Base-by-base conservation (phyloP, 2,888 invertebrate genomes). In the Theodoxus fluviatilis region DNA sequence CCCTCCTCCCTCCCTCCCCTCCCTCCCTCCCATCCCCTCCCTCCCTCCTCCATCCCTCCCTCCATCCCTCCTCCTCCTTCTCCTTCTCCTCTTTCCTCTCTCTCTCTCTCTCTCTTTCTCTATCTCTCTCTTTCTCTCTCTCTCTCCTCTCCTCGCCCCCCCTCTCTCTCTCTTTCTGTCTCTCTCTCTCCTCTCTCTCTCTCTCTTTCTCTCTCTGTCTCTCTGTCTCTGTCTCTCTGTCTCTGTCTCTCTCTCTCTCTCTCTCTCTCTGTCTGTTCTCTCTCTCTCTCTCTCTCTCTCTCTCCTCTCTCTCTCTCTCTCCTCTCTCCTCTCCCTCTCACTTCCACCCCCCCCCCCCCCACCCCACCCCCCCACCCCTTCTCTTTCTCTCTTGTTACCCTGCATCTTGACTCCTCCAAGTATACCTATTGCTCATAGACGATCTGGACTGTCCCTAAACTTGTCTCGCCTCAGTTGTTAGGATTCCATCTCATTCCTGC, bases 251-350 rank as follows among this genome's bases (percentile, higher is more conserved):
- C 52, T 65, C 65, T 43, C 65, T 65, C 43, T 65, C 9, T 4
- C 40, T 65, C 43, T 65, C 43, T 43, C 40, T 31, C 4, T 18
- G 38, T 4, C 38, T 25, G 61, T 25, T 35, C 61, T 37, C 37
- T 63, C 69, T 68, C 61, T 63, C 37, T 63, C 61, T 68, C 61
- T 68, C 61, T 68, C 67, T 67, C 35, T 63, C 63, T 63, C 33
- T 43, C 63, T 63, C 47, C 65, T 65, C 65, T 65, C 35, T 35
- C 9, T 63, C 63, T 31, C 63, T 33, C 63, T 63, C 18, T 63
- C 18, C 35, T 35, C 18, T 7, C 18, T 35, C 37, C 35, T 37
- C 15, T 18, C 9, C 31, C 28, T 57, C 57, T 31, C 3, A 57
- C 25, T 6, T 65, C 40, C 6, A 40, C 12, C 37, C 4, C n/a